Conservation (phyloP, 2,113 vertebrate genomes). For the Pipra filicauda region DNA sequence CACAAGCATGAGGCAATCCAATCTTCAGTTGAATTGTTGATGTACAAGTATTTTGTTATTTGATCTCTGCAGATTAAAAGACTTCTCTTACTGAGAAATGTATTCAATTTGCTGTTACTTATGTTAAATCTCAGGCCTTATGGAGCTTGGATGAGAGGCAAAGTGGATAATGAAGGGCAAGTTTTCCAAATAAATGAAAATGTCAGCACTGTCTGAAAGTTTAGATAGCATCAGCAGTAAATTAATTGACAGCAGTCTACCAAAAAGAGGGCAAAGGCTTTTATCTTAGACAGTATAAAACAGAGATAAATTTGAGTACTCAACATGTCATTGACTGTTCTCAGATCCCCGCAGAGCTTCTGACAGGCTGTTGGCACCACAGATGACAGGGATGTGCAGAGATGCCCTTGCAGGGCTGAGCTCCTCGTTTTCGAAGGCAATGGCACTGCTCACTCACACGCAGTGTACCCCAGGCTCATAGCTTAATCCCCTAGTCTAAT, state of each 20-base stretch:
- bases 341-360: background rate
- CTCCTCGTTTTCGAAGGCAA: background rate
- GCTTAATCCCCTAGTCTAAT: background rate
- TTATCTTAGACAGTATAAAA: background rate
- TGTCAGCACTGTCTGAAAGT: background rate
- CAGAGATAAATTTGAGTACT: background rate
- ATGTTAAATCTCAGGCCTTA: background rate
- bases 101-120: background rate
- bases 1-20: background rate
- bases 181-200: constrained; percentile 18
- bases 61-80: background rate
- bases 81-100: background rate
- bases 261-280: background rate
- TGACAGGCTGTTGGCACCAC: background rate
- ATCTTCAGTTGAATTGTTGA: background rate
- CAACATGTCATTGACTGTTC: background rate
- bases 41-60: background rate
- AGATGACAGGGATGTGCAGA: background rate
- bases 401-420: background rate
- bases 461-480: background rate
- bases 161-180: background rate
- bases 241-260: background rate
- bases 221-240: background rate
- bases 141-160: background rate
- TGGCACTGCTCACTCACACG: background rate